phyloP scores from a whole-genome alignment of 2,888 invertebrate genomes.

The Protonemura montana region DNA sequence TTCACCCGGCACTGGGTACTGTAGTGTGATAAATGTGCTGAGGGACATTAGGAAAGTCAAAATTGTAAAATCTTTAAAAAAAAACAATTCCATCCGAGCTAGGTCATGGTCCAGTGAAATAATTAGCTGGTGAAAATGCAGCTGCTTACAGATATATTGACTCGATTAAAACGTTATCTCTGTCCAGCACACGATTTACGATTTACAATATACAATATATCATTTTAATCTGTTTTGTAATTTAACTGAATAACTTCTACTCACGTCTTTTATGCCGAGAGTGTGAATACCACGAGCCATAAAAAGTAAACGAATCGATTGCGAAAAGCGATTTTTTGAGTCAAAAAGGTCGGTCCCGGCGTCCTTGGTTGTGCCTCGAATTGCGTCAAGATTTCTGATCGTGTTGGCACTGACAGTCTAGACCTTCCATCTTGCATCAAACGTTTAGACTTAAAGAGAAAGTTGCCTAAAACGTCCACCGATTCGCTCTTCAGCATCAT shows the following conservation, averaged over 20 bases:
- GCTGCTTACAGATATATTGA: background rate
- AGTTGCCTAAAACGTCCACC: too few species aligned
- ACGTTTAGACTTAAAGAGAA: background rate
- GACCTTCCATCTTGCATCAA: background rate
- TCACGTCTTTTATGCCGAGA: background rate
- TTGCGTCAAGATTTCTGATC: background rate
- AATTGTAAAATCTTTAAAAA: too few species aligned
- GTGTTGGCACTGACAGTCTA: background rate
- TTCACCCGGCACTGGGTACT: too few species aligned
- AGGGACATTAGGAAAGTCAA: too few species aligned
- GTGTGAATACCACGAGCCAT: background rate
- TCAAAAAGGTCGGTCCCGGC: conserved; percentile 22
- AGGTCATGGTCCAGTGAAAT: background rate
- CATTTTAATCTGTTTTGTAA: conserved; percentile 2
- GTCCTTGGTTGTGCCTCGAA: conserved; percentile 25
- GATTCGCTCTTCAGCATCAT: too few species aligned
- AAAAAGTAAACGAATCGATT: background rate
- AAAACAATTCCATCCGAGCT: background rate
- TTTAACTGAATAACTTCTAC: background rate
- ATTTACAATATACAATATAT: background rate
- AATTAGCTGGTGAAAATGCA: background rate
- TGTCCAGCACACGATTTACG: background rate
- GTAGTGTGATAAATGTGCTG: too few species aligned
- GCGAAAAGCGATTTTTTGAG: conserved; percentile 34
- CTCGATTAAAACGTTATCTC: background rate